Conservation (phyloP, 1,140 invertebrate genomes). For the Hypsibius dujardini region DNA sequence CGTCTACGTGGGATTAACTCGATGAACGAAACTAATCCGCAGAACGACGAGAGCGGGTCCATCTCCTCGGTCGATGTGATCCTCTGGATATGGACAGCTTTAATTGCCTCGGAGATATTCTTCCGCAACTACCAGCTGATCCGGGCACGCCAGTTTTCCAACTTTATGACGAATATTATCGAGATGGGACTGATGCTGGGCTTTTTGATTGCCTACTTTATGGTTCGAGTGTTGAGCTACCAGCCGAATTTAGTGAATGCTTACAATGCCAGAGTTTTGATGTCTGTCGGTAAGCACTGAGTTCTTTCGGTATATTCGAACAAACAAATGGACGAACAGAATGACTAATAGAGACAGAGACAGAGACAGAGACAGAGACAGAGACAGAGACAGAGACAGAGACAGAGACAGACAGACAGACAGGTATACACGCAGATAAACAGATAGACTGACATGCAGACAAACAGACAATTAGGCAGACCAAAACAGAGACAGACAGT, state of each 20-base stretch:
- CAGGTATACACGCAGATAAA: too few species aligned
- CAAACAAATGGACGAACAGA: too few species aligned
- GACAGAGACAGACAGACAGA: too few species aligned
- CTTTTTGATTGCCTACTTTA: slow-evolving; percentile 12
- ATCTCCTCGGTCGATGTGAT: slow-evolving; percentile 27
- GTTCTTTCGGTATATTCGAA: too few species aligned
- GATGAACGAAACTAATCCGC: too few species aligned
- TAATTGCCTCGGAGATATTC: slow-evolving; percentile 27
- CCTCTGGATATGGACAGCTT: slow-evolving; percentile 30
- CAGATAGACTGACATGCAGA: slow-evolving; percentile 1
- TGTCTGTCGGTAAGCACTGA: slow-evolving; percentile 8
- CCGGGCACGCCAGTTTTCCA: neutral
- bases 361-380: too few species aligned
- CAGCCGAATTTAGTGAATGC: slow-evolving; percentile 6
- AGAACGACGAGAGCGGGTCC: too few species aligned
- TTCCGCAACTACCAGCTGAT: neutral
- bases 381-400: too few species aligned
- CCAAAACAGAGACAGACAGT: too few species aligned
- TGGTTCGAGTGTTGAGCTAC: neutral
- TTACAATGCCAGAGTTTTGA: neutral
- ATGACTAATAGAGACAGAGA: too few species aligned
- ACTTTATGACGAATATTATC: neutral
- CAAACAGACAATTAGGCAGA: too few species aligned
- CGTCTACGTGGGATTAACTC: too few species aligned
- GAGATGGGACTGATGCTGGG: neutral